Conservation (phyloP, 2,888 invertebrate species). For the Creontiades dilutus region DNA sequence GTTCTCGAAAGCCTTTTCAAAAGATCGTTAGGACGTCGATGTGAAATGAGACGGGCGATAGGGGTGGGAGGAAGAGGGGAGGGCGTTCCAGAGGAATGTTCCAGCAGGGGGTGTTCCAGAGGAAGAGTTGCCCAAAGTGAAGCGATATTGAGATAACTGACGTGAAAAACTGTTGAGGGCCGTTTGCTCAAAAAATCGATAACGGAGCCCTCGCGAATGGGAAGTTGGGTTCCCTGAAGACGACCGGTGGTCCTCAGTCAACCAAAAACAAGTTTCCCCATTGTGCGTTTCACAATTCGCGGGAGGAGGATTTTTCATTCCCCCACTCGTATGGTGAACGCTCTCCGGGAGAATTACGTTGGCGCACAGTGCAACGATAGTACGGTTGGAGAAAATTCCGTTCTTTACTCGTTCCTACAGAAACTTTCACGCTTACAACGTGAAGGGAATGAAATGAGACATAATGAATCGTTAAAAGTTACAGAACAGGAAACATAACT, state of each 20-base stretch:
- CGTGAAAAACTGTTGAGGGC: constrained; percentile 32
- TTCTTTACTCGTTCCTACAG: no score
- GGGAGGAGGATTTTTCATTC: neutral
- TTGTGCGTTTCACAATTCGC: constrained; percentile 12
- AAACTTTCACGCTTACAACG: no score
- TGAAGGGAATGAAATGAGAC: no score
- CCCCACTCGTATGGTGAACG: no score
- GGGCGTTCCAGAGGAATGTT: neutral
- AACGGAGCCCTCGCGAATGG: neutral
- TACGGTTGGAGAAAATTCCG: no score
- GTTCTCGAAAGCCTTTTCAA: neutral
- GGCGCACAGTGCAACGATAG: no score
- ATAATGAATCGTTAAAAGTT: no score
- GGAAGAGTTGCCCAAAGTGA: constrained; percentile 37
- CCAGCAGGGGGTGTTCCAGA: neutral
- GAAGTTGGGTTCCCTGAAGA: neutral
- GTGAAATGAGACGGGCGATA: constrained; percentile 18
- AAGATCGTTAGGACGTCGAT: constrained; percentile 28
- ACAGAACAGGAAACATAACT: no score
- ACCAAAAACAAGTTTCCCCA: constrained; percentile 30
- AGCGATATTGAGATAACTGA: constrained; percentile 50
- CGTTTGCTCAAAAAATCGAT: constrained; percentile 28
- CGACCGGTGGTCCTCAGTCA: constrained; percentile 5
- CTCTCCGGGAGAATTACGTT: no score
- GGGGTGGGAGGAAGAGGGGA: neutral